Conservation (phyloP, 2,113 vertebrate genomes). For the Thalassarche chlororhynchos region DNA sequence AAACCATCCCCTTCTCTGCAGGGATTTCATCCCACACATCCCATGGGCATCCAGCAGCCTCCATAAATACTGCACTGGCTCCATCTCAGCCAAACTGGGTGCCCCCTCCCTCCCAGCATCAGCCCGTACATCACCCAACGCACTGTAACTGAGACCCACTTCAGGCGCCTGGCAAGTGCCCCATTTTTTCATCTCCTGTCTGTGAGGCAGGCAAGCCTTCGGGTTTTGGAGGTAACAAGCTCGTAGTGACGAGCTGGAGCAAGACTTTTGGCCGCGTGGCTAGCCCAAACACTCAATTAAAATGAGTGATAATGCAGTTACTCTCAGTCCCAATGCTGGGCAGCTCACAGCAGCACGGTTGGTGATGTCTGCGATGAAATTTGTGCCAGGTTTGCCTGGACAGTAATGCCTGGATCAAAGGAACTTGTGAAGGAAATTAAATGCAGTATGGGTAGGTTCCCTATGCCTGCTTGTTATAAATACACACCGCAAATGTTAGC, state of each 20-base stretch:
- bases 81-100: background rate
- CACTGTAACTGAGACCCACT: background rate
- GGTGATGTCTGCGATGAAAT: background rate
- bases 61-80: background rate
- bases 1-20: background rate
- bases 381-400: background rate
- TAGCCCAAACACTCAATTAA: background rate
- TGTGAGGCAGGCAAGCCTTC: background rate
- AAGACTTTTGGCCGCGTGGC: background rate
- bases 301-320: background rate
- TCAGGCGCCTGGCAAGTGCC: background rate
- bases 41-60: background rate
- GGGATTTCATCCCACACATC: background rate
- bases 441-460: background rate
- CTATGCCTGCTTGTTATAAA: conserved; percentile 2
- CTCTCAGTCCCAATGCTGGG: background rate
- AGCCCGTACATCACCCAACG: fast-evolving
- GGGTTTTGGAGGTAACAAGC: background rate
- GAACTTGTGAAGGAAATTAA: conserved; percentile 6
- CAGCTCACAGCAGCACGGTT: background rate
- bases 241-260: background rate
- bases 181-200: background rate
- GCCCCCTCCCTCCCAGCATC: background rate
- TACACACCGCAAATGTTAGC: background rate
- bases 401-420: conserved; percentile 22